Evolutionary conservation across 2,797 vertebrate species (phyloP).

Genomic region (Centropyge bicolor): DNA sequence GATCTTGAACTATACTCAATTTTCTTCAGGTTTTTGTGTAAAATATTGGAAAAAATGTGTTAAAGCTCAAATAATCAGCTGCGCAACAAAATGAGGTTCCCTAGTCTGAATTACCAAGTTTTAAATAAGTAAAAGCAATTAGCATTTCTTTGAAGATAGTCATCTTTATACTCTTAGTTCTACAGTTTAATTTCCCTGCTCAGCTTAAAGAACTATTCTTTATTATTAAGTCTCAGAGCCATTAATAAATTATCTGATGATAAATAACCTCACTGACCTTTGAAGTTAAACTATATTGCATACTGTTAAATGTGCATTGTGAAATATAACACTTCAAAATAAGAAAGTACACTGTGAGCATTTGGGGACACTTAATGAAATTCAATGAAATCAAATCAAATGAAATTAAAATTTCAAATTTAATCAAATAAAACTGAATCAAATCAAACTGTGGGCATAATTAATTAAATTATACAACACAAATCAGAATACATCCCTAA

Average conservation of each 20-base stretch:
- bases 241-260: conserved; percentile 57
- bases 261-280: conserved; percentile 47
- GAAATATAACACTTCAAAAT: neutral
- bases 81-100: conserved; percentile 45
- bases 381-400: neutral
- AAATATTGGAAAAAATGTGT: neutral
- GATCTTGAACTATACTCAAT: neutral
- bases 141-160: conserved; percentile 73
- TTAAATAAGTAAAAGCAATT: conserved; percentile 77
- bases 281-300: conserved; percentile 21
- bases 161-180: conserved; percentile 51
- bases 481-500: neutral
- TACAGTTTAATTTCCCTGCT: conserved; percentile 55
- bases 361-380: neutral
- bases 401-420: conserved; percentile 9
- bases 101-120: conserved; percentile 65
- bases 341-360: neutral
- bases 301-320: neutral
- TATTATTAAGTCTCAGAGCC: conserved; percentile 36
- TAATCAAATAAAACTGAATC: conserved; percentile 28
- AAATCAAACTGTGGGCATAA: conserved; percentile 12
- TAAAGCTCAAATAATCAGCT: conserved; percentile 44
- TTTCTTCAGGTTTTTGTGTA: neutral
- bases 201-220: conserved; percentile 61
- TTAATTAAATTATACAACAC: conserved; percentile 8